A percentile compares a stretch with the other conserved stretches of the same genome.
Evolutionary conservation across 2,113 vertebrate species (phyloP).

Genomic region (Irena cyanogastra): DNA sequence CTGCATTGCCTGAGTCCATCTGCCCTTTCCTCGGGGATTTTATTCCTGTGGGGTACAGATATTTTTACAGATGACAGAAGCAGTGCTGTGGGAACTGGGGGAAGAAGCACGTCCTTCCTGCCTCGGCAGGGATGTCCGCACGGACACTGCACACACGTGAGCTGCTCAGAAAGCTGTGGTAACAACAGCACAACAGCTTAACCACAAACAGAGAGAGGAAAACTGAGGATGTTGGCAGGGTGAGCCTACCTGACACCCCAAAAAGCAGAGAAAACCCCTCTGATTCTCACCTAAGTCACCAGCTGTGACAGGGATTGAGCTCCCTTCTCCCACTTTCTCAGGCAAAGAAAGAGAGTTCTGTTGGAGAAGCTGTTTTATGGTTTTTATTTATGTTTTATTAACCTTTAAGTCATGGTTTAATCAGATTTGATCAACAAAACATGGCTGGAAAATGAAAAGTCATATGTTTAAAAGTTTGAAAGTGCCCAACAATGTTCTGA

Average conservation of each 20-base stretch:
- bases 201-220: neutral
- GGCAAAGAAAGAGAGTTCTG: neutral
- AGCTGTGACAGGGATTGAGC: neutral
- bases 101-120: neutral
- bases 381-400: neutral
- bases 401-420: constrained; percentile 6
- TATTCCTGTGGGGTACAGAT: neutral
- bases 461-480: neutral
- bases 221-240: neutral
- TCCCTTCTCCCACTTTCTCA: neutral
- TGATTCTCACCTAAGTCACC: neutral
- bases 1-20: neutral
- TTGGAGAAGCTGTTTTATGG: neutral
- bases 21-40: neutral
- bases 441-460: neutral
- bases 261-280: neutral
- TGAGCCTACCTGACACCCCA: neutral
- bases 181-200: neutral
- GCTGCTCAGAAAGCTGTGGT: neutral
- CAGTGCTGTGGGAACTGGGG: neutral
- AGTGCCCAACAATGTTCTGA: neutral
- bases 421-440: neutral
- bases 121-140: accelerated
- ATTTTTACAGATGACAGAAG: neutral
- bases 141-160: accelerated